Percentiles rank a stretch among this genome's conserved stretches.
phyloP scores from a whole-genome alignment of 2,113 vertebrate species.

The Mastomys coucha region DNA sequence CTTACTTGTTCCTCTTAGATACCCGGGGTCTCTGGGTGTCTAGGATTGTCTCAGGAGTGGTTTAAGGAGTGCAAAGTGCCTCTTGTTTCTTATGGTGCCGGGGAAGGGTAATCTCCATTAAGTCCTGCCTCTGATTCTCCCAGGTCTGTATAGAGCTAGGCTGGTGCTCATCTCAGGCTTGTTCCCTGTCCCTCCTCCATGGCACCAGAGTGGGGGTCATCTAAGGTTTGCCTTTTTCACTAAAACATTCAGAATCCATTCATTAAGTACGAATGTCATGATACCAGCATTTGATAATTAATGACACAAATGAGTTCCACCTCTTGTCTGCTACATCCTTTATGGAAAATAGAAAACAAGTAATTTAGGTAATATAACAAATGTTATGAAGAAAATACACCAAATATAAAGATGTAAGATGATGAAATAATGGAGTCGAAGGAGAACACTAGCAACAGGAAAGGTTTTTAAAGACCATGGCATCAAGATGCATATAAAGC shows the following conservation, averaged over 20 bases:
- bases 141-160: too few species aligned
- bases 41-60: neutral
- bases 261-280: neutral
- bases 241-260: neutral
- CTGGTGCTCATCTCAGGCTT: neutral
- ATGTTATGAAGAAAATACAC: neutral
- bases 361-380: neutral
- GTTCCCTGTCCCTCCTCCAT: too few species aligned
- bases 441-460: neutral
- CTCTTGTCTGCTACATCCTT: neutral
- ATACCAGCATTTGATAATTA: neutral
- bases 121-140: too few species aligned
- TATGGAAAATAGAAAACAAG: neutral
- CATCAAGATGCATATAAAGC: neutral
- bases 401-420: neutral
- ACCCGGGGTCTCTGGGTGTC: neutral
- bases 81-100: neutral
- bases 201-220: neutral
- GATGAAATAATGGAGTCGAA: neutral
- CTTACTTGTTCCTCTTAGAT: neutral
- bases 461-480: neutral
- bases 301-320: neutral
- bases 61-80: too few species aligned
- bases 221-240: neutral
- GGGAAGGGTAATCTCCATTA: neutral